Base-by-base conservation (phyloP, 2,113 vertebrate genomes). In the Zeus faber region DNA sequence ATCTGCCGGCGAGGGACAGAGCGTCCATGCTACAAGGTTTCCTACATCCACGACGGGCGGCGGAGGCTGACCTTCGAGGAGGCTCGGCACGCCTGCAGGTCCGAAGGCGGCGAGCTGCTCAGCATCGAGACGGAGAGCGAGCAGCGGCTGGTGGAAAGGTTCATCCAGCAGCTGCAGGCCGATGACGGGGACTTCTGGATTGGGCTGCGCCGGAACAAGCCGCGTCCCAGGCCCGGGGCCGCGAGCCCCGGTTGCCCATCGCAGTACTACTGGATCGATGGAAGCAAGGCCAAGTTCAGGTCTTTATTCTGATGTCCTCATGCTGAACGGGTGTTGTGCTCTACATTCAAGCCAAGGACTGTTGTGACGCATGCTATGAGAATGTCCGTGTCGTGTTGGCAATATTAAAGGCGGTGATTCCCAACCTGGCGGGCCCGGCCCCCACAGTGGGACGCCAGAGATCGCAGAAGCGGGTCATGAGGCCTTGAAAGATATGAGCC, bases 131-230 rank as follows among this genome's bases (percentile, higher is more conserved):
- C 90, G 0, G 91, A 90, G 11, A 88, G 86, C 0, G 95, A 99
- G 75, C 96, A 99, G 78, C 89, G 65, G 0, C 76, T 98, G 64
- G 87, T 99, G 1, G 90, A 95, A 49, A 91, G 80, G 0, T 89
- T 97, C 21, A 86, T 98, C 49, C 73, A 77, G 49, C 85, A 87
- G 58, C 86, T 96, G 50, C 58, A 75, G 25, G 84, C 87, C 0
- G 85, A 89, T 0, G 92, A 95, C 49, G 95, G 95, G 0, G 93
- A 97, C 61, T 98, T 96, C 83, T 98, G 95, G 95, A 94, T 98
- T 0, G 96, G 96, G 18, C 91, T 99, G 0, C 82, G 76, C 10
- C 91, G 93, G 63, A 85, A 6, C 5, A 84, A 74, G 70, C 62
- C 76, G 50, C 41, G 63, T 62, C 4, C 71, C 44, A 71, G 51